Percentiles rank a stretch among this genome's conserved stretches.
Evolutionary conservation across 1,140 invertebrate species (phyloP).

Genomic region (Agrilus planipennis): DNA sequence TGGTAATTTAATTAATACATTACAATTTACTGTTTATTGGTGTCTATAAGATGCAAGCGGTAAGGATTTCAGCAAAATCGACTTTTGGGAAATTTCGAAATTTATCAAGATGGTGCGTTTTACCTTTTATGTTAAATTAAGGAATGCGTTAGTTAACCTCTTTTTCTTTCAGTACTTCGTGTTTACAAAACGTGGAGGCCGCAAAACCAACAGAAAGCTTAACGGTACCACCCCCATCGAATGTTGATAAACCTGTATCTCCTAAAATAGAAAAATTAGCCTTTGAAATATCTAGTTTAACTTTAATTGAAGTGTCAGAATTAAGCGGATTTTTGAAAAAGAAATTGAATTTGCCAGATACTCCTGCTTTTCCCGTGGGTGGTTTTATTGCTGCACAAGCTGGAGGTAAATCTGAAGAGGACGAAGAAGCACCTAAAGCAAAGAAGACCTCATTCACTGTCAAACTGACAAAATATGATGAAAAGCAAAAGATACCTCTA

Average conservation of each 20-base stretch:
- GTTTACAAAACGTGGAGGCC: slow-evolving; percentile 22
- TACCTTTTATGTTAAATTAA: not conserved
- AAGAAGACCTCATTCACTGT: slow-evolving; percentile 49
- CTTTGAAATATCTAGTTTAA: slow-evolving; percentile 73
- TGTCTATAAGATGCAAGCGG: too few species aligned
- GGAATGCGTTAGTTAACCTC: too few species aligned
- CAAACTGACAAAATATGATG: slow-evolving; percentile 84
- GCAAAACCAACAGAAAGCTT: slow-evolving; percentile 38
- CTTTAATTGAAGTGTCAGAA: slow-evolving; percentile 82
- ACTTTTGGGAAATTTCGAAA: not conserved
- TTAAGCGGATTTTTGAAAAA: slow-evolving; percentile 74
- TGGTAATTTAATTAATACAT: too few species aligned
- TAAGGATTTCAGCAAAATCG: not conserved
- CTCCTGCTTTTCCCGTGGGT: slow-evolving; percentile 71
- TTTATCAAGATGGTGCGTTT: slow-evolving; percentile 1
- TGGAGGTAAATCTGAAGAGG: slow-evolving; percentile 39
- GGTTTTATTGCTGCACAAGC: slow-evolving; percentile 43
- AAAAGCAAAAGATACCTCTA: slow-evolving; percentile 86
- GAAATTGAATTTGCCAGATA: slow-evolving; percentile 81
- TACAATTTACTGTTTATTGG: too few species aligned
- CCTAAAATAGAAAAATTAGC: slow-evolving; percentile 82
- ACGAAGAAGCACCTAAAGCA: slow-evolving; percentile 43
- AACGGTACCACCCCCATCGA: slow-evolving; percentile 50
- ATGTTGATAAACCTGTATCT: slow-evolving; percentile 52
- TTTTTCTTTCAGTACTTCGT: slow-evolving; percentile 11